Evolutionary conservation across 1,140 invertebrate species (phyloP).

Genomic region (Sarcophaga peregrina): DNA sequence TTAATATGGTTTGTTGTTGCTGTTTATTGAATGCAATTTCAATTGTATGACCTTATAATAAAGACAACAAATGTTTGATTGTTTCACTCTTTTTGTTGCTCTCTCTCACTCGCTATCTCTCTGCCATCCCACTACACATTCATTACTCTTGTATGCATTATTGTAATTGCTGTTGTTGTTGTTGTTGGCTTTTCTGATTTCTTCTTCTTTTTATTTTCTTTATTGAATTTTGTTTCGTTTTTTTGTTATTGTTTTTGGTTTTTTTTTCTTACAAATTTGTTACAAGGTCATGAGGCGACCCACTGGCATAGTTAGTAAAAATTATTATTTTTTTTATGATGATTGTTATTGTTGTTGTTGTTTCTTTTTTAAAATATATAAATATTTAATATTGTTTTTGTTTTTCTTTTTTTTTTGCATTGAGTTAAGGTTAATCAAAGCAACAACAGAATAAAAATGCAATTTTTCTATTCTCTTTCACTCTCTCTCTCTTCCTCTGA

Average conservation of each 20-base stretch:
- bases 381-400: background rate
- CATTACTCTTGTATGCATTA: too few species aligned
- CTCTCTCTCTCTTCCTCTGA: background rate
- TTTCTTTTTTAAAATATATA: background rate
- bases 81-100: background rate
- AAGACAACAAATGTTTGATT: background rate
- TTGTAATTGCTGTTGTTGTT: too few species aligned
- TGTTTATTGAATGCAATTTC: background rate
- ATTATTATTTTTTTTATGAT: background rate
- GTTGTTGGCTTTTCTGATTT: background rate
- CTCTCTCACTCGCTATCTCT: background rate
- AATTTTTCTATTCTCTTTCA: background rate
- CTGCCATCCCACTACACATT: background rate
- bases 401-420: constrained; percentile 31
- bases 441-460: background rate
- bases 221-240: background rate
- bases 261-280: constrained; percentile 48
- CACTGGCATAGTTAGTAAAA: constrained; percentile 59
- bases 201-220: background rate
- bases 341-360: constrained; percentile 8
- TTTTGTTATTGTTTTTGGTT: too few species aligned
- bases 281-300: constrained; percentile 65
- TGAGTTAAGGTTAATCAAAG: constrained; percentile 34
- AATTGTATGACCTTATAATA: background rate
- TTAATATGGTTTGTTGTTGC: too few species aligned